Conservation (phyloP, 2,888 invertebrate genomes). For the Ypsolopha scabrella region DNA sequence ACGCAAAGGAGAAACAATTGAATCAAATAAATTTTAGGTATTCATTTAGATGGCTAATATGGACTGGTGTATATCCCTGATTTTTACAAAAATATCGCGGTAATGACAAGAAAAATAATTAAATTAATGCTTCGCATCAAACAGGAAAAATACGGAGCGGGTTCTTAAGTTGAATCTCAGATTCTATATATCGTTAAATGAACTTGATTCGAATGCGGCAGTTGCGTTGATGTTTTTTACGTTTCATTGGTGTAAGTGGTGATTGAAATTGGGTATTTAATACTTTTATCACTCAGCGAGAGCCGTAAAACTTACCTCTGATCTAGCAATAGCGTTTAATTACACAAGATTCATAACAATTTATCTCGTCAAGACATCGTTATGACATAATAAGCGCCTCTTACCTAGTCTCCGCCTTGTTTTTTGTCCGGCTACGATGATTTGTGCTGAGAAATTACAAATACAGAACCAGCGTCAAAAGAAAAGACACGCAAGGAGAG, state of each 20-base stretch:
- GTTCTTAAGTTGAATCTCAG: not conserved
- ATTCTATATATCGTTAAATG: not conserved
- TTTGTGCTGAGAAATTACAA: conserved; percentile 35
- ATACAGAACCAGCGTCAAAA: not conserved
- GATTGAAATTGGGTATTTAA: too few relatives aligned
- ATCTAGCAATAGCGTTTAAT: not conserved
- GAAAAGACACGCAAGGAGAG: not conserved
- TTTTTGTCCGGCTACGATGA: conserved; percentile 35
- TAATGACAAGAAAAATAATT: too few relatives aligned
- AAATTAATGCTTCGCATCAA: too few relatives aligned
- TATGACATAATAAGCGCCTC: conserved; percentile 41
- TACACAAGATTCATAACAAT: conserved; percentile 5
- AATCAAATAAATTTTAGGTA: too few relatives aligned
- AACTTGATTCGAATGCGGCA: not conserved
- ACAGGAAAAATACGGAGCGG: too few relatives aligned
- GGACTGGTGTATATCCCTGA: too few relatives aligned
- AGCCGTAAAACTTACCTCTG: too few relatives aligned
- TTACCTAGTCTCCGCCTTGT: conserved; percentile 32
- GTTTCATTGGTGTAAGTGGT: too few relatives aligned
- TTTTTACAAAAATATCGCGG: too few relatives aligned
- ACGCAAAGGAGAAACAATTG: too few relatives aligned
- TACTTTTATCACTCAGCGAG: too few relatives aligned
- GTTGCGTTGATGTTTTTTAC: not conserved
- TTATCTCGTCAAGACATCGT: conserved; percentile 5
- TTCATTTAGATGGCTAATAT: too few relatives aligned